phyloP scores from a whole-genome alignment of 2,113 vertebrate genomes.

The Microtus montanus region DNA sequence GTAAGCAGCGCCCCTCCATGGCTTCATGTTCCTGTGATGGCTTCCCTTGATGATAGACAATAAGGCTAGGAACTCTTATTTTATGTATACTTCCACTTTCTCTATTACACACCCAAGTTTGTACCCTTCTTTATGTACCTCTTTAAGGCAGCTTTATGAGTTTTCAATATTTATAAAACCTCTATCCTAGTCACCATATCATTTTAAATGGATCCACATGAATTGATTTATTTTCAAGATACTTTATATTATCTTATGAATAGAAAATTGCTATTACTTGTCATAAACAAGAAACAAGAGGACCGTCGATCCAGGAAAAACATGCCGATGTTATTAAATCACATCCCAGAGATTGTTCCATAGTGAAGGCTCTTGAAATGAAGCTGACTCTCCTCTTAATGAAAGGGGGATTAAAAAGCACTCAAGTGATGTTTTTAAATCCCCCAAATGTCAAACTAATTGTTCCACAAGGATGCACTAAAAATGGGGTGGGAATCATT shows the following conservation, averaged over 20 bases:
- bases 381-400: background rate
- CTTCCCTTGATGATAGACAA: background rate
- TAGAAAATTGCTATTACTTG: background rate
- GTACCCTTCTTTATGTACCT: background rate
- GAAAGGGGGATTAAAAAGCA: slow-evolving; percentile 15
- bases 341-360: background rate
- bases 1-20: background rate
- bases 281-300: background rate
- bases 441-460: background rate
- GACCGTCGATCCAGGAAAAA: background rate
- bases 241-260: background rate
- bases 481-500: background rate
- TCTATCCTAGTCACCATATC: background rate
- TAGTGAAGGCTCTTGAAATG: background rate
- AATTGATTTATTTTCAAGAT: background rate
- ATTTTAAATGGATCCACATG: background rate
- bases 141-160: background rate
- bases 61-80: too few species aligned
- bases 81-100: background rate
- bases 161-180: background rate
- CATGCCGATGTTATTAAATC: background rate
- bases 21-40: background rate
- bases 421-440: background rate
- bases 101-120: too few species aligned
- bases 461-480: background rate